A percentile compares a stretch with the other conserved stretches of the same genome.
phyloP scores from a whole-genome alignment of 2,888 invertebrate species.

The Luperina testacea region DNA sequence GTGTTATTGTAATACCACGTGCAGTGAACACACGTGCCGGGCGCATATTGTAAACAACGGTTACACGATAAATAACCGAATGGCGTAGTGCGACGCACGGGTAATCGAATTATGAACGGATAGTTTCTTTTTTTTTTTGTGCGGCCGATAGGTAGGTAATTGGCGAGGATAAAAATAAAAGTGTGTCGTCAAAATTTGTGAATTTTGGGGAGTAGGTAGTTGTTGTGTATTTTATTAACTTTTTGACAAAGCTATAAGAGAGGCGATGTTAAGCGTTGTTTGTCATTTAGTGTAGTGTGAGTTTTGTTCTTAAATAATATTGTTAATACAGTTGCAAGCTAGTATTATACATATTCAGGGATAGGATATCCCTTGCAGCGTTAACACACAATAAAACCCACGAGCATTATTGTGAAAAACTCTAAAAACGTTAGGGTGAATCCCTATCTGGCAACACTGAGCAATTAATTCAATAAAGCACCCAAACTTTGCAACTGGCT shows the following conservation, averaged over 20 bases:
- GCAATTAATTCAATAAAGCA: constrained; percentile 74
- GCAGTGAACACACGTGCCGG: constrained; percentile 75
- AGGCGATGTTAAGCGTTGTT: background rate
- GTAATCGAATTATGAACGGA: constrained; percentile 62
- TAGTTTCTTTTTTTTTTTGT: constrained; percentile 43
- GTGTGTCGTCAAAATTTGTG: background rate
- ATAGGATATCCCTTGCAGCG: background rate
- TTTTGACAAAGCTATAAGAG: background rate
- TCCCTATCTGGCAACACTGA: constrained; percentile 51
- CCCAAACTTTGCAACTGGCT: constrained; percentile 71
- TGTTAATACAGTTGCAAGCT: background rate
- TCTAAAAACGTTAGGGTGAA: constrained; percentile 13
- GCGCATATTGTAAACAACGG: constrained; percentile 75
- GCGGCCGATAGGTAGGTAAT: constrained; percentile 11
- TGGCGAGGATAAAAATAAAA: constrained; percentile 32
- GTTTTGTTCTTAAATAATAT: background rate
- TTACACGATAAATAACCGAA: constrained; percentile 72
- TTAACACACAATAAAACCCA: background rate
- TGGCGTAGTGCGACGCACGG: constrained; percentile 51
- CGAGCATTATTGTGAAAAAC: background rate
- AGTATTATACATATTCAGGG: too few relatives aligned
- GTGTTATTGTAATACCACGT: constrained; percentile 85
- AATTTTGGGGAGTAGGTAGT: background rate
- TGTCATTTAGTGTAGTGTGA: background rate
- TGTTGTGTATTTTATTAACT: background rate